Conservation (phyloP, 2,888 invertebrate genomes). For the Philereme transversata region DNA sequence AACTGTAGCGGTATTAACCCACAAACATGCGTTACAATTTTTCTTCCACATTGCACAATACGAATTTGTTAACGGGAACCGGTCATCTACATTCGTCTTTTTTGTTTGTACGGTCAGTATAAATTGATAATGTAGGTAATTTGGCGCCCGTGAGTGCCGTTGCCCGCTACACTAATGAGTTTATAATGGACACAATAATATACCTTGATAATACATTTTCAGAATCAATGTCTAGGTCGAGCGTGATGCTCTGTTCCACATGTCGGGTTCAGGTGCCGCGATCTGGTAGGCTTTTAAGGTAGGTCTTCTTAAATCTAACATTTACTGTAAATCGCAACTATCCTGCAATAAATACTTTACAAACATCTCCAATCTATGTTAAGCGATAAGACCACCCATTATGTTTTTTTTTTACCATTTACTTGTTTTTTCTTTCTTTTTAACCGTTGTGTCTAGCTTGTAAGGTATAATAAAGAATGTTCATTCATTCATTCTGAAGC, state of each 20-base stretch:
- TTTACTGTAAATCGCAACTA: not conserved
- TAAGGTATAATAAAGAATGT: too few relatives aligned
- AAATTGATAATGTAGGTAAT: constrained; percentile 84
- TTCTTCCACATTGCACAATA: constrained; percentile 83
- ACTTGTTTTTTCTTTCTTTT: too few relatives aligned
- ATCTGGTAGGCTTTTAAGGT: not conserved
- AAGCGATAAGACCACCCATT: too few relatives aligned
- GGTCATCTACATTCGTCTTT: constrained; percentile 79
- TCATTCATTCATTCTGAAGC: too few relatives aligned
- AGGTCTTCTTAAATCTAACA: not conserved
- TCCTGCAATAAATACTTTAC: not conserved
- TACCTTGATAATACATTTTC: constrained; percentile 78
- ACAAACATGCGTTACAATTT: constrained; percentile 78
- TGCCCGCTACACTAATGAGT: constrained; percentile 82
- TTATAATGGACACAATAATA: constrained; percentile 82
- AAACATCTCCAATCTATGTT: not conserved
- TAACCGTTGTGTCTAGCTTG: too few relatives aligned
- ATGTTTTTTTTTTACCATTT: too few relatives aligned
- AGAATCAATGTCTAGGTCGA: constrained; percentile 80
- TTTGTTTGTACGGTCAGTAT: constrained; percentile 80
- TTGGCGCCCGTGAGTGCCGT: constrained; percentile 79
- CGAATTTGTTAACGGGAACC: constrained; percentile 82
- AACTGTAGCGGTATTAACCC: constrained; percentile 73
- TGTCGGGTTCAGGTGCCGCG: not conserved
- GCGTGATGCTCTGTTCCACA: constrained; percentile 9